Evolutionary conservation across 2,797 vertebrate species (phyloP), one percentile per base, ranked within the genome.

Genomic region (Pipistrellus nathusii): DNA sequence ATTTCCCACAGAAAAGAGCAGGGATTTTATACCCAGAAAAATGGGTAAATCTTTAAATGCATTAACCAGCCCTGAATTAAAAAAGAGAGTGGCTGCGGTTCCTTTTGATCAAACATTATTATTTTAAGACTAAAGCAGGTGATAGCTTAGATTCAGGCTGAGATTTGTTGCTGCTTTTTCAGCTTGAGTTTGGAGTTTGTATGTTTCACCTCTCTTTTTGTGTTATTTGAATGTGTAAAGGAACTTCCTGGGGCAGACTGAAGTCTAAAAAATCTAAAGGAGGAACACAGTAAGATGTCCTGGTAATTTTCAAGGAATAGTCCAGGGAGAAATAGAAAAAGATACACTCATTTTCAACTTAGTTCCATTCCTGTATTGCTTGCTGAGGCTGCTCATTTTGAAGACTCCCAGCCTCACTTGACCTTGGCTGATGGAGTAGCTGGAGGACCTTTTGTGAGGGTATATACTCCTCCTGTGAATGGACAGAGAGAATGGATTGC

Each of bases 291-390:
- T 59, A 64, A 59, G 10, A 4, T 41, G n/a, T 80, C 32, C 64
- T 48, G 18, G 21, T 80, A 64, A 68, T 75, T 82, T 71, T 20
- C 6, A 6, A 81, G 78, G 51, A 75, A 76, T 35, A 38, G 41
- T 25, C 48, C 72, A 38, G 32, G 27, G 38, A 66, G 78, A 51
- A 62, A 25, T 7, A 57, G 87, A 88, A 85, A 73, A 83, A 76
- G 57, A 57, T 6, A 23, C 7, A 20, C 27, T 96, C 2, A 30
- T 68, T 92, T 94, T 68, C 44, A 64, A 14, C 69, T 84, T 30
- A 84, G 66, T 55, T 93, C 68, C 13, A 2, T 80, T 90, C 85
- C 86, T 82, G 5, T 48, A 38, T 94, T 90, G 20, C 51, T 38
- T 6, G 25, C 72, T 44, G 20, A 51, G 73, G 73, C 64, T 12